Base-by-base conservation (phyloP, 2,113 vertebrate species). In the Stomatorhinus ivindoensis region DNA sequence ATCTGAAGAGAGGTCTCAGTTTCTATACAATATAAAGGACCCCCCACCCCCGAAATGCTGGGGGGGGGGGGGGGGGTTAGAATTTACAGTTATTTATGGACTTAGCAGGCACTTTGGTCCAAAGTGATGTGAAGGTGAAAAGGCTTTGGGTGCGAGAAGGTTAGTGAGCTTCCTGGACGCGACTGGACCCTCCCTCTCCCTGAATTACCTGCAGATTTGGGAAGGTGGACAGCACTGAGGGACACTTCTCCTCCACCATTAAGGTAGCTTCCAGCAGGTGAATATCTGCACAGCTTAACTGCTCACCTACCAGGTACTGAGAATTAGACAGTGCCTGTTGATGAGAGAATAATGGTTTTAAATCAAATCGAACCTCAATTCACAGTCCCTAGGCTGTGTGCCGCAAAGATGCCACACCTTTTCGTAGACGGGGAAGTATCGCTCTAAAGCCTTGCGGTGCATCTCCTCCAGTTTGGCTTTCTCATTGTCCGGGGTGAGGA, bases 391-490 rank as follows among this genome's bases (percentile, higher is more conserved):
- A 51, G 48, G 11, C 21, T 46, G 1, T 13, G 42, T 24, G 35
- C 80, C 21, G 82, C 44, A 42, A 15, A 1, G 19, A 58, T 3
- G 50, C 19, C 42, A 24, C 92, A 98, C 97, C 96, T 97, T 97
- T 93, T 98, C 97, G 93, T 95, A 98, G 87, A 96, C 96, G 5
- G 97, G 97, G 39, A 98, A 94, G 90, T 96, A 97, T 89, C 97
- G 95, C 19, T 92, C 93, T 39, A 92, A 96, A 84, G 96, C 96
- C 92, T 92, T 97, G 3, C 84, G 92, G 4, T 95, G 85, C 53
- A 98, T 92, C 4, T 90, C 89, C 0, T 94, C 91, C 87, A 97
- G 88, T 46, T 95, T 95, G 89, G 91, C 88, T 51, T 96, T 91
- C 65, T 92, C 91, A 51, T 96, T 91, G 11, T 94, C 95, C 86